Evolutionary conservation across 2,888 invertebrate species (phyloP), one percentile per base, ranked within the genome.

Genomic region (Hypercompe scribonia): DNA sequence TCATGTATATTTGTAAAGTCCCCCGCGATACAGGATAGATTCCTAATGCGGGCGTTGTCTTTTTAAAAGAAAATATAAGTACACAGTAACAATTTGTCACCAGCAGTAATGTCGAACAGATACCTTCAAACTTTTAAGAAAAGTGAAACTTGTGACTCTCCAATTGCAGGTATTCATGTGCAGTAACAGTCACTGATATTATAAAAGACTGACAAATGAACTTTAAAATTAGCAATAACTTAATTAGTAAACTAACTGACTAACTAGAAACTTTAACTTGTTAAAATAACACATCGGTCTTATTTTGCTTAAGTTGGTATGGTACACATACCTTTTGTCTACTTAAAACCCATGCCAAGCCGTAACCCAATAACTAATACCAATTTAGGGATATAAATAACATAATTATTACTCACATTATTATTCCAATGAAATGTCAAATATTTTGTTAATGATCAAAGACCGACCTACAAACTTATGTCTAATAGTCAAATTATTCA

Each of bases 401-500:
- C 24, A 0, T 50, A 50, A 24, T 50, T 50, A 50, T 50, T 24
- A 50, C 21, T 24, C 24, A 8, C 50, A 24, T 50, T 24, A 24
- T 24, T 24, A 50, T 7, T 50, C 50, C 24, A 50, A 21, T 50
- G 24, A 50, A 50, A 24, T 50, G 8, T 21, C 21, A 4, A 54
- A n/a, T 54, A 54, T 54, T n/a, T 54, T 54, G n/a, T 54, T n/a
- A 54, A 54, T 54, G 24, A 50, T 50, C 24, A 50, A 10, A 50
- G 24, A 50, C 50, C 50, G 24, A 50, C 50, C 50, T 50, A 24
- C n/a, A 54, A 54, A 54, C 2, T 24, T 58, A 39, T 28, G n/a
- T 28, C 36, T 68, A 36, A 54, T 13, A 54, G 36, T 39, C 58
- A 58, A n/a, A 68, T 68, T 61, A 68, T 58, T 36, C 58, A 58